phyloP scores from a whole-genome alignment of 2,113 vertebrate species.

The Geococcyx californianus region DNA sequence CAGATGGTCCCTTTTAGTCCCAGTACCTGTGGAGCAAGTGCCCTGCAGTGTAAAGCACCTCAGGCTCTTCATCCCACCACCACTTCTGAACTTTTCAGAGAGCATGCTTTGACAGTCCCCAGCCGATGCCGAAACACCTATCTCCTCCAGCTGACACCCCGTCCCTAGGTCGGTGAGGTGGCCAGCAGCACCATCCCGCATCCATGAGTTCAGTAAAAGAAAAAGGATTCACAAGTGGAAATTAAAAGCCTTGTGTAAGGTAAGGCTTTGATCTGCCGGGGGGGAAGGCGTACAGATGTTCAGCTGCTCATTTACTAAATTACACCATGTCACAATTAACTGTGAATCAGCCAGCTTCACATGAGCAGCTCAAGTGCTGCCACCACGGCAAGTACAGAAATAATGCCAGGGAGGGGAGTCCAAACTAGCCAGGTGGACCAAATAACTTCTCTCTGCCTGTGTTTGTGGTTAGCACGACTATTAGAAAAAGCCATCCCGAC shows the following conservation, averaged over 20 bases:
- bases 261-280: constrained; percentile 53
- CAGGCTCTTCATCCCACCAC: background rate
- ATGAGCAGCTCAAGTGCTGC: constrained; percentile 59
- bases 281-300: constrained; percentile 68
- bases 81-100: background rate
- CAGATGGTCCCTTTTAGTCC: background rate
- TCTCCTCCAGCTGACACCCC: background rate
- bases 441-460: background rate
- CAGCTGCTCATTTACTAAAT: constrained; percentile 71
- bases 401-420: constrained; percentile 8
- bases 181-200: background rate
- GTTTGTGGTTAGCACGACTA: constrained; percentile 35
- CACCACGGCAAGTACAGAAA: background rate
- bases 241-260: constrained; percentile 50
- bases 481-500: constrained; percentile 45
- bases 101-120: background rate
- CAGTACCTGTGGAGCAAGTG: background rate
- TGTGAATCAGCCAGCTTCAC: constrained; percentile 65
- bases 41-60: background rate
- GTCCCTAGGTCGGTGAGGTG: background rate
- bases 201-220: background rate
- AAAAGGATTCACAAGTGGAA: constrained; percentile 15
- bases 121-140: background rate
- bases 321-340: constrained; percentile 70
- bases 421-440: constrained; percentile 48